Evolutionary conservation across 2,797 vertebrate species (phyloP), one percentile per base, ranked within the genome.

Genomic region (Pipistrellus pygmaeus): DNA sequence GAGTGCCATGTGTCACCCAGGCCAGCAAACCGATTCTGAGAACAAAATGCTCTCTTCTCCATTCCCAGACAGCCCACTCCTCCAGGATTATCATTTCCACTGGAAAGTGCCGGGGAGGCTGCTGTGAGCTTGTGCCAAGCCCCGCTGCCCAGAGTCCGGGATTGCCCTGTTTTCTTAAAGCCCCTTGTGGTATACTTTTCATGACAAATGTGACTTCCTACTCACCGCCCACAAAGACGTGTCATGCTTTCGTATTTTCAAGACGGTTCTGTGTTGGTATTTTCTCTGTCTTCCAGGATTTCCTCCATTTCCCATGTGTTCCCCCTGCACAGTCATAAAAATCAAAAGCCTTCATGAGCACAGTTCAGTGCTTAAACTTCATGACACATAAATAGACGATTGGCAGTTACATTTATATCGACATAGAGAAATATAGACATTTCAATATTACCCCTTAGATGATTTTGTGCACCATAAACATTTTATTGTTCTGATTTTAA

Each of bases 211-310:
- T 44, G 30, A 46, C 27, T n/a, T 66, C 18, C 27, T 15, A 48
- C 27, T 80, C 46, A 25, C 13, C 17, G 1, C n/a, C 20, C 38
- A 51, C 11, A 14, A 14, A 62, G 30, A 66, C 15, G 2, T 35
- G 15, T 46, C 76, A 44, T 23, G n/a, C 71, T 94, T 77, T 44
- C 44, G 21, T 46, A 71, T 41, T 85, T 78, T 87, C 27, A 32
- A 88, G 76, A 86, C 15, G 57, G 35, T 51, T 78, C 53, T 41
- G 10, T 38, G 41, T 60, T 62, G 55, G 25, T 32, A 62, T 75
- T 88, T 90, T 57, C 72, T 90, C 90, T 35, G 6, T 86, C 62
- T 85, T 87, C 18, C 57, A 77, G 38, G 55, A 73, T 62, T 60
- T 30, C 20, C 17, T 62, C 66, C 55, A 57, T 66, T 66, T 10